These are phyloP conservation scores for Epirrhoe tristata DNA, from an alignment of 2,888 invertebrate species.

Conservation along the genomic window DNA sequence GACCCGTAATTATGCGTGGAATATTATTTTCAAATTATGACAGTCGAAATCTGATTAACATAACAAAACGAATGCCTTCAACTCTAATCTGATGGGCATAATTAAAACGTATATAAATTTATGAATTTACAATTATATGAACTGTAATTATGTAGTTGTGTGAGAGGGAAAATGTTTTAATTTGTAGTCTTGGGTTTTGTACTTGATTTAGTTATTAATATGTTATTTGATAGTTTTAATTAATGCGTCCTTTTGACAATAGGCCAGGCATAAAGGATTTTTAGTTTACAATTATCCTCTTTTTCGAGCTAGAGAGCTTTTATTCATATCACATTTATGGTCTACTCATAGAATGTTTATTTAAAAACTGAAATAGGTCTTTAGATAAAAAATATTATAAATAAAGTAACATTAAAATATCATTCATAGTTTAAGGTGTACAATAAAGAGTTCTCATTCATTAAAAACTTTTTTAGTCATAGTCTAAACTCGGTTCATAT, in stretches of 20 bases:
- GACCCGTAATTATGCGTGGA: slow-evolving; percentile 43
- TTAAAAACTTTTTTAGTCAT: too few relatives aligned
- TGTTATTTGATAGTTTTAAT: slow-evolving; percentile 8
- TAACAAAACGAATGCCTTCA: slow-evolving; percentile 36
- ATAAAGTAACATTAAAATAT: too few relatives aligned
- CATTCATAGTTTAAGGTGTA: too few relatives aligned
- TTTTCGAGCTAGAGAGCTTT: too few relatives aligned
- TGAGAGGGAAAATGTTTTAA: slow-evolving; percentile 31
- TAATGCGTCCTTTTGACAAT: background rate
- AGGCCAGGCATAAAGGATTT: background rate
- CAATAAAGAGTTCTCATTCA: too few relatives aligned
- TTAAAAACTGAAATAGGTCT: too few relatives aligned
- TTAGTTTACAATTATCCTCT: too few relatives aligned
- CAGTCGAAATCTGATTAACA: slow-evolving; percentile 43
- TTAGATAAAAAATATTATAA: too few relatives aligned
- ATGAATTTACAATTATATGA: slow-evolving; percentile 30
- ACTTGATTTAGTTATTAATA: slow-evolving; percentile 16
- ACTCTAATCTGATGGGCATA: slow-evolving; percentile 36
- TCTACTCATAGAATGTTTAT: too few relatives aligned
- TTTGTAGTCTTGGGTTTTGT: slow-evolving; percentile 16
- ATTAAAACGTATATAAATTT: slow-evolving; percentile 33
- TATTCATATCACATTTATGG: too few relatives aligned
- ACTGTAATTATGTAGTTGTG: slow-evolving; percentile 18
- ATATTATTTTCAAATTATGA: slow-evolving; percentile 45
- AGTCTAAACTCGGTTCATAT: too few relatives aligned